Percentiles rank a stretch among this genome's conserved stretches.
Evolutionary conservation across 64 coral and sea anemone species (phyloP).

Genomic region (Porites lutea): DNA sequence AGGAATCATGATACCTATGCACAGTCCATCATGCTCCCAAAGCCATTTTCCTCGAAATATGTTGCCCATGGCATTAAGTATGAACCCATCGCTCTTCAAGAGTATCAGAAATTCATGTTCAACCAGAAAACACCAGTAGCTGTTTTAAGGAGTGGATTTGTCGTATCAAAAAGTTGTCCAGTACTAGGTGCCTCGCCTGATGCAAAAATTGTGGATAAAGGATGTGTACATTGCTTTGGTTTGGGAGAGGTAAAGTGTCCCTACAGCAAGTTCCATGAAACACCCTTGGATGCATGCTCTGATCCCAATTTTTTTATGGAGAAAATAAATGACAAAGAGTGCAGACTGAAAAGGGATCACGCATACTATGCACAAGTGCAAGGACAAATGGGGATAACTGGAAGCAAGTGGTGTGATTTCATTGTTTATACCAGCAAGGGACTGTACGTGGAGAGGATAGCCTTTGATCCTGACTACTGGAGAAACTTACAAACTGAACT

Average conservation of each 20-base stretch:
- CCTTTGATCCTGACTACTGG: conserved; percentile 17
- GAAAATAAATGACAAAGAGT: background rate
- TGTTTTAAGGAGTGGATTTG: conserved; percentile 34
- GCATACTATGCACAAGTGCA: conserved; percentile 45
- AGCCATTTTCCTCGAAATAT: conserved; percentile 23
- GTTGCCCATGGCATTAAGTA: conserved; percentile 25
- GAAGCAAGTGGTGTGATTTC: conserved; percentile 41
- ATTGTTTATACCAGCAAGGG: conserved; percentile 2
- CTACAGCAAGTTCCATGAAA: conserved; percentile 20
- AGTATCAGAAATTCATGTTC: conserved; percentile 51
- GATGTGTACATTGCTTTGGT: conserved; percentile 21
- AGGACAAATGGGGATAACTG: conserved; percentile 14
- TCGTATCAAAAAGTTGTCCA: conserved; percentile 11
- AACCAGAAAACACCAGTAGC: conserved; percentile 8
- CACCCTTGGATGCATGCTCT: conserved; percentile 31
- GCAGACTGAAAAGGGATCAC: conserved; percentile 29
- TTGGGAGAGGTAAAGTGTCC: conserved; percentile 43
- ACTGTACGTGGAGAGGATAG: conserved; percentile 5
- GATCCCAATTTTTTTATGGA: conserved; percentile 59
- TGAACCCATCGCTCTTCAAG: conserved; percentile 28
- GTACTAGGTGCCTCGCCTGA: conserved; percentile 42
- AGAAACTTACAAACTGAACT: background rate
- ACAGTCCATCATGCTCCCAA: conserved; percentile 36
- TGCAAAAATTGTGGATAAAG: conserved; percentile 32
- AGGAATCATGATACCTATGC: conserved; percentile 58